phyloP scores from a whole-genome alignment of 2,888 invertebrate genomes.

The Andrena bucephala region DNA sequence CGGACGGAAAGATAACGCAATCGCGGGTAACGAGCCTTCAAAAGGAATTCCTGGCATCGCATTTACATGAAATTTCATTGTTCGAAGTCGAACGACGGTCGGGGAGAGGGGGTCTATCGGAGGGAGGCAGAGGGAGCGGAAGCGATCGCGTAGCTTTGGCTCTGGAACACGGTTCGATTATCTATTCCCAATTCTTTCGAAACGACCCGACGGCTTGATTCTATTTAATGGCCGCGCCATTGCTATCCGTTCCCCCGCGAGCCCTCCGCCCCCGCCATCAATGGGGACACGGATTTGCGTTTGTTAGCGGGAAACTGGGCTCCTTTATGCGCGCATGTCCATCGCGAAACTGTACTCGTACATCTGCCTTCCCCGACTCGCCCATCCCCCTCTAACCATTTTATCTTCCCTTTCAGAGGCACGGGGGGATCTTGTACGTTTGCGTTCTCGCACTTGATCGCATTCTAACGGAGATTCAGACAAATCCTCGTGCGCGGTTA shows the following conservation, averaged over 20 bases:
- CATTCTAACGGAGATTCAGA: slow-evolving; percentile 9
- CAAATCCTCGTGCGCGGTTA: slow-evolving; percentile 3
- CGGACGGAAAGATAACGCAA: neutral
- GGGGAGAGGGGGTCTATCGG: neutral
- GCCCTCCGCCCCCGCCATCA: slow-evolving; percentile 67
- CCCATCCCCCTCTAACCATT: neutral
- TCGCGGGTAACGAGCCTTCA: slow-evolving; percentile 7
- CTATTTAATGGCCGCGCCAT: slow-evolving; percentile 75
- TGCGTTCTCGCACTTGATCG: neutral
- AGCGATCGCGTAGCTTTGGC: slow-evolving; percentile 51
- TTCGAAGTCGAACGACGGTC: slow-evolving; percentile 28
- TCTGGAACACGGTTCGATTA: slow-evolving; percentile 70
- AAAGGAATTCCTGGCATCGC: neutral
- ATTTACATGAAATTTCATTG: slow-evolving; percentile 50
- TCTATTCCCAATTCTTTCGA: slow-evolving; percentile 75
- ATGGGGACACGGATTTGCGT: slow-evolving; percentile 75
- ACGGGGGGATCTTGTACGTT: slow-evolving; percentile 3
- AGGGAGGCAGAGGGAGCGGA: slow-evolving; percentile 23
- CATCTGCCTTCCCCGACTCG: slow-evolving; percentile 10
- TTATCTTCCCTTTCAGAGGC: neutral
- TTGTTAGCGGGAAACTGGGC: slow-evolving; percentile 72
- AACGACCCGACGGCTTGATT: slow-evolving; percentile 74
- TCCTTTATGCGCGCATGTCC: slow-evolving; percentile 74
- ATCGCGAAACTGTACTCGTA: slow-evolving; percentile 43
- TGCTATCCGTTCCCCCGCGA: slow-evolving; percentile 67